A percentile compares a stretch with the other conserved stretches of the same genome.
These are phyloP conservation scores for Drosophila kurseongensis DNA, from an alignment of 1,140 invertebrate genomes.

Conservation along the genomic window DNA sequence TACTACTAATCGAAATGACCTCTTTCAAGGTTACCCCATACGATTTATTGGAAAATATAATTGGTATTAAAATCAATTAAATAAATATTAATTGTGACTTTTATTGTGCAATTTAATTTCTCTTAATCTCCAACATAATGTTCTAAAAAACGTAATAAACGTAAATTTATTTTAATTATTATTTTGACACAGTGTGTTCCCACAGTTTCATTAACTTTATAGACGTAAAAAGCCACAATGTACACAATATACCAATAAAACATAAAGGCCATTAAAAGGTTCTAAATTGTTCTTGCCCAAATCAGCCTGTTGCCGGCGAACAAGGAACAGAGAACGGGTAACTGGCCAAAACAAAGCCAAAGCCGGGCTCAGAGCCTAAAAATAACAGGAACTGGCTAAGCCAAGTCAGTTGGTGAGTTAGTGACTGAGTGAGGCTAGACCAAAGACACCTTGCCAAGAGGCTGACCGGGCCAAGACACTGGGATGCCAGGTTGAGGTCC, in stretches of 20 bases:
- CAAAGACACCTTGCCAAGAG: constrained; percentile 41
- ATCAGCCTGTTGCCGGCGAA: constrained; percentile 19
- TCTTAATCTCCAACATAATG: too few species aligned
- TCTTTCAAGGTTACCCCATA: too few species aligned
- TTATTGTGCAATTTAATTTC: too few species aligned
- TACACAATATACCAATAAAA: constrained; percentile 7
- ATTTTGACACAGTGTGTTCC: not conserved
- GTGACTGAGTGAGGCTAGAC: constrained; percentile 48
- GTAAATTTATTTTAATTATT: not conserved
- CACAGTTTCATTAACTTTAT: constrained; percentile 9
- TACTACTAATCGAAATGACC: too few species aligned
- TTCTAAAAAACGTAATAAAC: too few species aligned
- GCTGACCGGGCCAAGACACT: constrained; percentile 32
- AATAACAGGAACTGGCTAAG: constrained; percentile 41
- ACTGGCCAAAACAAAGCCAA: constrained; percentile 19
- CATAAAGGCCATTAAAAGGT: constrained; percentile 27
- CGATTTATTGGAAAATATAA: too few species aligned
- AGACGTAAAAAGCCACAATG: constrained; percentile 8
- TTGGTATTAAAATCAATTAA: too few species aligned
- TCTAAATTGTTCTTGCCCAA: constrained; percentile 15
- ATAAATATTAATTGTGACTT: too few species aligned
- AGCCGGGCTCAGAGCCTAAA: constrained; percentile 20
- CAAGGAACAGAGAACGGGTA: constrained; percentile 12
- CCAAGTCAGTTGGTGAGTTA: constrained; percentile 27
- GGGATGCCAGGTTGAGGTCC: constrained; percentile 35